These are phyloP conservation scores for Pteronotus mesoamericanus DNA, from an alignment of 2,797 vertebrate genomes.

Conservation along the genomic window DNA sequence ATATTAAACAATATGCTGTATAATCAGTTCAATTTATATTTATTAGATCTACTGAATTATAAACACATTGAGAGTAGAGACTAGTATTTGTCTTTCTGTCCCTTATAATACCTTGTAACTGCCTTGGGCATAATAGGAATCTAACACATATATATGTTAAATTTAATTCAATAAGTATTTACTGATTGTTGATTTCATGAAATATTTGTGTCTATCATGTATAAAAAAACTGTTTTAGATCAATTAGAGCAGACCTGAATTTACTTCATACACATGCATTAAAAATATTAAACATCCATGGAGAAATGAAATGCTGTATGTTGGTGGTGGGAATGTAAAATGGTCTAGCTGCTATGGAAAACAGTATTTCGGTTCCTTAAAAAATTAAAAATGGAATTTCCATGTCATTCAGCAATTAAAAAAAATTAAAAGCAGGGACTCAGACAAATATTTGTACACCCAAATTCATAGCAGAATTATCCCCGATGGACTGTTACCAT, in stretches of 20 bases:
- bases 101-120: background rate
- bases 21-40: background rate
- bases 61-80: background rate
- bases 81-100: background rate
- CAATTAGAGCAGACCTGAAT: background rate
- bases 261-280: background rate
- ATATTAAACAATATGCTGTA: background rate
- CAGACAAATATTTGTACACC: background rate
- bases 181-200: background rate
- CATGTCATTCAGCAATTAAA: background rate
- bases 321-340: background rate
- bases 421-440: background rate
- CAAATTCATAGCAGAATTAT: background rate
- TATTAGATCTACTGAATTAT: background rate
- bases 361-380: background rate
- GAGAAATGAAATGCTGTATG: background rate
- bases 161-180: constrained; percentile 15
- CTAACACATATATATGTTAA: background rate
- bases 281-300: background rate
- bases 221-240: background rate
- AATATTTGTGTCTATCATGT: background rate
- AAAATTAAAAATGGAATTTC: background rate
- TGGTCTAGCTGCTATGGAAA: background rate
- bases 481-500: background rate
- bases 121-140: background rate